phyloP scores from a whole-genome alignment of 2,113 vertebrate genomes.

The Hyla sarda region DNA sequence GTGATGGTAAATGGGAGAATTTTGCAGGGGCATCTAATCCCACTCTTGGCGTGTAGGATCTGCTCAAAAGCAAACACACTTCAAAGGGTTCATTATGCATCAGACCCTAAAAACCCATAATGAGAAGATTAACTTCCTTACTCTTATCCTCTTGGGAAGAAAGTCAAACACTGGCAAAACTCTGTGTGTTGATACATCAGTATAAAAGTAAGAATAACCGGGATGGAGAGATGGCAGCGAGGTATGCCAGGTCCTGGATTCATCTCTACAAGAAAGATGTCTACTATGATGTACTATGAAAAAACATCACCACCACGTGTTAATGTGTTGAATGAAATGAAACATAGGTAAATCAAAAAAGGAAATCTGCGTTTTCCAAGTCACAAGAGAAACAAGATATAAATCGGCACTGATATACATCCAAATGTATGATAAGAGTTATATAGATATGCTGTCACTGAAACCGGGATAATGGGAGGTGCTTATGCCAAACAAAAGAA shows the following conservation, averaged over 20 bases:
- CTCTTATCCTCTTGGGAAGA: conserved; percentile 73
- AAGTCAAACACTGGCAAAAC: conserved; percentile 74
- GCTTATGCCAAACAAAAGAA: no score
- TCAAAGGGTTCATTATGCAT: conserved; percentile 85
- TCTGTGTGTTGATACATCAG: conserved; percentile 73
- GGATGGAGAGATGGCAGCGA: not conserved
- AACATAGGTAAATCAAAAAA: no score
- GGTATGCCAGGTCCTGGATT: not conserved
- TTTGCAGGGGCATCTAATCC: conserved; percentile 85
- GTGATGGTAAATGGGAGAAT: conserved; percentile 75
- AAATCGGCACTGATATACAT: no score
- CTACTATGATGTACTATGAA: no score
- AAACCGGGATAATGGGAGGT: no score
- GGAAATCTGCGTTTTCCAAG: no score
- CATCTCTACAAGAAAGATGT: not conserved
- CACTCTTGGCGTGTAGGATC: conserved; percentile 80
- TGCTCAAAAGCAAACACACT: conserved; percentile 82
- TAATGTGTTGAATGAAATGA: no score
- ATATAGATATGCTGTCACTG: no score
- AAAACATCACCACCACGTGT: no score
- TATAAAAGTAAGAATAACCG: conserved; percentile 12
- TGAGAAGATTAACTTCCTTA: conserved; percentile 56
- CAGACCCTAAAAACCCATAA: conserved; percentile 72
- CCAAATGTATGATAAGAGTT: no score
- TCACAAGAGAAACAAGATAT: no score